A percentile compares a stretch with the other conserved stretches of the same genome.
These are phyloP conservation scores for Mizuhopecten yessoensis DNA, from an alignment of 1,140 invertebrate genomes.

Conservation along the genomic window DNA sequence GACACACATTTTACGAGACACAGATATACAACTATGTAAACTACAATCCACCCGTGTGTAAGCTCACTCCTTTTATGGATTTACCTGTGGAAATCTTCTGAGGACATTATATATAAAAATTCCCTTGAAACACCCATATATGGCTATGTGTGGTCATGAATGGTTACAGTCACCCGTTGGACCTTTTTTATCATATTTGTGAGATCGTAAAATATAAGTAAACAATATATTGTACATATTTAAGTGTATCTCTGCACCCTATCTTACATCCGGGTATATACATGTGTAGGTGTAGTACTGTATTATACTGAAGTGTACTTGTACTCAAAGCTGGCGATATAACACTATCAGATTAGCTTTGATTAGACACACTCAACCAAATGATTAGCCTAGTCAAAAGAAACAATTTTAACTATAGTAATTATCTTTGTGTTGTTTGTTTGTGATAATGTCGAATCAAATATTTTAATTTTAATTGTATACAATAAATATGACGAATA, in stretches of 20 bases:
- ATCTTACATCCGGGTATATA: not conserved
- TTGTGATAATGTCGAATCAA: no score
- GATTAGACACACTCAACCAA: no score
- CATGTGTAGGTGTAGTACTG: not conserved
- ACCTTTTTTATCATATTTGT: not conserved
- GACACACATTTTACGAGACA: not conserved
- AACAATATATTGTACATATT: not conserved
- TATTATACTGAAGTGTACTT: no score
- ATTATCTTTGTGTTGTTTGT: no score
- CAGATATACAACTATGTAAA: not conserved
- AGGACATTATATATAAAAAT: not conserved
- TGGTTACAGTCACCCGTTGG: not conserved
- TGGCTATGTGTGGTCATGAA: not conserved
- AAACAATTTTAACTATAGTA: no score
- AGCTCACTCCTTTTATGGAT: not conserved
- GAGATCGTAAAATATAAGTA: not conserved
- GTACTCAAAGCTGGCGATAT: no score
- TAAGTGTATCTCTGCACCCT: not conserved
- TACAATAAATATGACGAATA: no score
- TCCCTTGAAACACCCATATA: not conserved
- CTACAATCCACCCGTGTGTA: not conserved
- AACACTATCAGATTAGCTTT: no score
- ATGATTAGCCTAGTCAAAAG: no score
- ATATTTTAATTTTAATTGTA: no score
- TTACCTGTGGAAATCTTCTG: constrained; percentile 11